Base-by-base conservation (phyloP, 2,888 invertebrate genomes). In the Drosophila meridiana region DNA sequence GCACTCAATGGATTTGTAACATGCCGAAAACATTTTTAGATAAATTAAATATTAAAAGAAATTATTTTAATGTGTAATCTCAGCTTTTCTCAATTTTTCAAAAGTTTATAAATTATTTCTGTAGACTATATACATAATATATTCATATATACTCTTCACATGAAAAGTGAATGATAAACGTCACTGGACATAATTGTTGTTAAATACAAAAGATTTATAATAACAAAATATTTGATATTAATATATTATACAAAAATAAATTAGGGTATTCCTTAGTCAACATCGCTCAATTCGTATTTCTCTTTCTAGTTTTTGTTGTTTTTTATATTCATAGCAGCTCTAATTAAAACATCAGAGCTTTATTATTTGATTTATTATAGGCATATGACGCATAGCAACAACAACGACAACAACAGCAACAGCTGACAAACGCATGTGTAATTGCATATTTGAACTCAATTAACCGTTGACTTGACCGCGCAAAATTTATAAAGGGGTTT, bases 361-460 rank as follows among this genome's bases (percentile, higher is more conserved):
- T 70, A 82, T 82, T 77, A 79, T 82, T 83, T 87, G 89, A 85
- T 89, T 81, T 89, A 86, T 86, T 67, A 67, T 56, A 52, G 45
- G 32, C 61, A 53, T 52, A 53, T 69, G 86, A 71, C 57, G 66
- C 52, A 30, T 47, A 55, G 26, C 48, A 72, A n/a, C 26, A 45
- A 58, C 43, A 45, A 34, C 66, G 53, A 63, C 69, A 80, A 61
- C 60, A 66, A 42, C 26, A n/a, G 53, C 34, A 42, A 20, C 26
- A 30, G 38, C 58, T 69, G 76, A 70, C 71, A 75, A 82, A 77
- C 70, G 68, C 71, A 76, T 80, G 62, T 82, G 70, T 80, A 74
- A 84, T 80, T 88, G 76, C 81, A 77, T 86, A 86, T 86, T 88
- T 88, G 81, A 84, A 86, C 87, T 86, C 79, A 84, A 84, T 84